A percentile compares a stretch with the other conserved stretches of the same genome.
phyloP scores from a whole-genome alignment of 2,888 invertebrate genomes.

The Mimas tiliae region DNA sequence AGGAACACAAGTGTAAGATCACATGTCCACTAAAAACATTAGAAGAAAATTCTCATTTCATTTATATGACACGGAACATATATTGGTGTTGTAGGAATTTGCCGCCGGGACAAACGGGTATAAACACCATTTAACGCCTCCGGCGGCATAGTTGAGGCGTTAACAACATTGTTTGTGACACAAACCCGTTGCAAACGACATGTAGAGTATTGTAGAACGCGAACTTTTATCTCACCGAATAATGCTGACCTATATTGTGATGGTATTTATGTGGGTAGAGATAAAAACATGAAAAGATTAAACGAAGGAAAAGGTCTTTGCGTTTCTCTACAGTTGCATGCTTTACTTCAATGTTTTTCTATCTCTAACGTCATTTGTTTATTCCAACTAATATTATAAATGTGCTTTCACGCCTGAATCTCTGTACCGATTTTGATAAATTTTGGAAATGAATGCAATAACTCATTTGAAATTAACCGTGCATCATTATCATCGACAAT shows the following conservation, averaged over 20 bases:
- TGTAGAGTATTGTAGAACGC: slow-evolving; percentile 44
- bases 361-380: too few relatives aligned
- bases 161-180: slow-evolving; percentile 65
- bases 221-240: slow-evolving; percentile 36
- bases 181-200: slow-evolving; percentile 53
- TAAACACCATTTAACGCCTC: slow-evolving; percentile 39
- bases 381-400: too few relatives aligned
- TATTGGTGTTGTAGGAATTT: slow-evolving; percentile 11
- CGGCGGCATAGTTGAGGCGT: slow-evolving; percentile 50
- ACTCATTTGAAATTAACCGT: too few relatives aligned
- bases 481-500: too few relatives aligned
- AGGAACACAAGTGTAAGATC: too few relatives aligned
- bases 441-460: too few relatives aligned
- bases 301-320: neutral
- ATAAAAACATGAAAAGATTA: neutral
- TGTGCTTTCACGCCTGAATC: too few relatives aligned
- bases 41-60: slow-evolving; percentile 7
- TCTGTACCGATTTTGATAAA: too few relatives aligned
- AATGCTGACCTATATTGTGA: slow-evolving; percentile 1
- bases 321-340: neutral
- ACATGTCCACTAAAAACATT: neutral
- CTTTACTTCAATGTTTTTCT: neutral
- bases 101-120: slow-evolving; percentile 33
- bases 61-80: slow-evolving; percentile 9
- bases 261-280: slow-evolving; percentile 4